Evolutionary conservation across 1,140 invertebrate species (phyloP).

Genomic region (Gryon sp.): DNA sequence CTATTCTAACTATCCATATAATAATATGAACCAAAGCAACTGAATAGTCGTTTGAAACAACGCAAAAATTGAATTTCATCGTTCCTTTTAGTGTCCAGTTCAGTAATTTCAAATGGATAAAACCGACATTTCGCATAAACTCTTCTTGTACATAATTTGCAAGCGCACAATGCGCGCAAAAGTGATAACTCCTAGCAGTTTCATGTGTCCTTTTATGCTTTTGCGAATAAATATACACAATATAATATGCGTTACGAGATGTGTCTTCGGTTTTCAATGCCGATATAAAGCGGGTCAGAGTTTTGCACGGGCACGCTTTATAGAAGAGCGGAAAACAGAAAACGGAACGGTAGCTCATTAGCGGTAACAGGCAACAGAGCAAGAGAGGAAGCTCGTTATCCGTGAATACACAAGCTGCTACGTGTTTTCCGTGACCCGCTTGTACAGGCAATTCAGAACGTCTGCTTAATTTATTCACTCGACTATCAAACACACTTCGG

Average conservation of each 20-base stretch:
- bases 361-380: constrained; percentile 74
- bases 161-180: constrained; percentile 5
- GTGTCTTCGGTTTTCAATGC: constrained; percentile 60
- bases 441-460: constrained; percentile 41
- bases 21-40: no score
- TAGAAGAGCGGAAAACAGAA: constrained; percentile 67
- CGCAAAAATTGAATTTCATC: no score
- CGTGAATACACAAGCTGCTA: constrained; percentile 73
- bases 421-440: constrained; percentile 46
- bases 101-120: no score
- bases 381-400: constrained; percentile 77
- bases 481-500: constrained; percentile 41
- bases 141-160: constrained; percentile 1
- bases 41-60: no score
- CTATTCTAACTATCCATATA: no score
- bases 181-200: constrained; percentile 11
- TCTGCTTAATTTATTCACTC: constrained; percentile 52
- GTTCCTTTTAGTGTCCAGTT: no score
- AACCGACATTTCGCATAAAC: constrained; percentile 7
- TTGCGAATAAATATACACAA: constrained; percentile 29
- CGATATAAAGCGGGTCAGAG: constrained; percentile 61
- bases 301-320: constrained; percentile 51
- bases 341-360: constrained; percentile 76
- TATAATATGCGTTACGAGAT: constrained; percentile 25
- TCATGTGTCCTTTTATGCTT: constrained; percentile 21